These are phyloP conservation scores for Pterois miles DNA, from an alignment of 2,797 vertebrate genomes.

Conservation along the genomic window DNA sequence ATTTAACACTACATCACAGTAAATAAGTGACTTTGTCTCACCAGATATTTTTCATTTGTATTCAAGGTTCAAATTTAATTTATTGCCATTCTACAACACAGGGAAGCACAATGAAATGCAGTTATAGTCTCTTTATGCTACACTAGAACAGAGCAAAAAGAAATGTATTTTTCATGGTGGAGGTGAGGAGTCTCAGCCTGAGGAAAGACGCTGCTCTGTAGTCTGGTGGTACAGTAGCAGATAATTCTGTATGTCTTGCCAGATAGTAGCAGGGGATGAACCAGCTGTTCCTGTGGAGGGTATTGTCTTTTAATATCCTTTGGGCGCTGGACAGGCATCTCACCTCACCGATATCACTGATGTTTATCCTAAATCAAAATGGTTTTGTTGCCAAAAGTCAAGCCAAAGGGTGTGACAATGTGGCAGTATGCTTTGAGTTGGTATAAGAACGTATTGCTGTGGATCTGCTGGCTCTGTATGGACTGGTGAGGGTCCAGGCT, in stretches of 20 bases:
- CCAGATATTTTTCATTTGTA: too few relatives aligned
- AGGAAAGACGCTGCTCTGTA: not conserved
- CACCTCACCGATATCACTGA: not conserved
- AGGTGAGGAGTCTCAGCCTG: not conserved
- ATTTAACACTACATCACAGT: too few relatives aligned
- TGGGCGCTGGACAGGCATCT: not conserved
- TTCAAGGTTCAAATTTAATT: too few relatives aligned
- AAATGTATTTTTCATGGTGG: not conserved
- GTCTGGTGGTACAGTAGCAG: not conserved
- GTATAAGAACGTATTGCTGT: too few relatives aligned
- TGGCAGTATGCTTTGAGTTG: too few relatives aligned
- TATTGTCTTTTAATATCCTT: not conserved
- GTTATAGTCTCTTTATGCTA: not conserved
- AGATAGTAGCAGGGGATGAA: not conserved
- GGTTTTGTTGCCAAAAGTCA: too few relatives aligned
- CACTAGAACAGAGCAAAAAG: not conserved
- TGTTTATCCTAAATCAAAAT: too few relatives aligned
- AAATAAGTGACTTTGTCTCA: too few relatives aligned
- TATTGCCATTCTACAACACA: not conserved
- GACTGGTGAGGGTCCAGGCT: too few relatives aligned
- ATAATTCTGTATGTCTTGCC: not conserved
- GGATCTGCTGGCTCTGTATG: too few relatives aligned
- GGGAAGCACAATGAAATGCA: not conserved
- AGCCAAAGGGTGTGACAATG: too few relatives aligned
- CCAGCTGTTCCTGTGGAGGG: not conserved